These are phyloP conservation scores for Bombyx huttoni DNA, from an alignment of 2,888 invertebrate species.

Conservation along the genomic window DNA sequence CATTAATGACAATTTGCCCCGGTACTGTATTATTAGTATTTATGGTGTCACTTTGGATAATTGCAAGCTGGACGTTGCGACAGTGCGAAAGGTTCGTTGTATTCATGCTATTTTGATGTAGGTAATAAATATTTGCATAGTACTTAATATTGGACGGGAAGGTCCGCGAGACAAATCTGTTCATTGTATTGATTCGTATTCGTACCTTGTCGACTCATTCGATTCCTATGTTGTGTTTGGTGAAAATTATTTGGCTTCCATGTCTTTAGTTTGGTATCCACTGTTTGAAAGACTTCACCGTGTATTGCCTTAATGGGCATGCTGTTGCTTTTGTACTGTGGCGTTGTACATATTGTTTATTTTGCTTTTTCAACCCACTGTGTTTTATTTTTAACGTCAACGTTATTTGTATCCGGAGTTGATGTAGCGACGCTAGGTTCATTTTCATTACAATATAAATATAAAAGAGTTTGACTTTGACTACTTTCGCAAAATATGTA, in stretches of 20 bases:
- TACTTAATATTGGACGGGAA: slow-evolving; percentile 11
- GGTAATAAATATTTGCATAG: slow-evolving; percentile 18
- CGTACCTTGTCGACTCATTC: slow-evolving; percentile 6
- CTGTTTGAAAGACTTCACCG: slow-evolving; percentile 32
- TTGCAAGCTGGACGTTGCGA: slow-evolving; percentile 98
- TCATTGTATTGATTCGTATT: slow-evolving; percentile 11
- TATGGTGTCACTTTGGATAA: slow-evolving; percentile 99
- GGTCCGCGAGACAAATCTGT: slow-evolving; percentile 9
- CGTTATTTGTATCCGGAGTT: slow-evolving; percentile 29
- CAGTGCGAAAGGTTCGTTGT: slow-evolving; percentile 95
- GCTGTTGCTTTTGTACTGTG: slow-evolving; percentile 65
- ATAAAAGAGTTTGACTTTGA: slow-evolving; percentile 71
- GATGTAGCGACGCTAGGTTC: slow-evolving; percentile 52
- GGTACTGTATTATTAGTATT: slow-evolving; percentile 97
- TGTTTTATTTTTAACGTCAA: slow-evolving; percentile 46
- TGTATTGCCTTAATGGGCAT: slow-evolving; percentile 57
- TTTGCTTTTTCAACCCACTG: slow-evolving; percentile 52
- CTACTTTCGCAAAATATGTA: slow-evolving; percentile 41
- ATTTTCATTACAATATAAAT: slow-evolving; percentile 48
- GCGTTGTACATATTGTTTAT: slow-evolving; percentile 49
- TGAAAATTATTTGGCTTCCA: slow-evolving; percentile 42
- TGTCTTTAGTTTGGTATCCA: slow-evolving; percentile 32
- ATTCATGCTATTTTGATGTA: slow-evolving; percentile 22
- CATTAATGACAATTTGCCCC: slow-evolving; percentile 99
- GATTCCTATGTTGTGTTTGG: slow-evolving; percentile 15